Evolutionary conservation across 2,797 vertebrate species (phyloP).

Genomic region (Dendrocincla tyrannina): DNA sequence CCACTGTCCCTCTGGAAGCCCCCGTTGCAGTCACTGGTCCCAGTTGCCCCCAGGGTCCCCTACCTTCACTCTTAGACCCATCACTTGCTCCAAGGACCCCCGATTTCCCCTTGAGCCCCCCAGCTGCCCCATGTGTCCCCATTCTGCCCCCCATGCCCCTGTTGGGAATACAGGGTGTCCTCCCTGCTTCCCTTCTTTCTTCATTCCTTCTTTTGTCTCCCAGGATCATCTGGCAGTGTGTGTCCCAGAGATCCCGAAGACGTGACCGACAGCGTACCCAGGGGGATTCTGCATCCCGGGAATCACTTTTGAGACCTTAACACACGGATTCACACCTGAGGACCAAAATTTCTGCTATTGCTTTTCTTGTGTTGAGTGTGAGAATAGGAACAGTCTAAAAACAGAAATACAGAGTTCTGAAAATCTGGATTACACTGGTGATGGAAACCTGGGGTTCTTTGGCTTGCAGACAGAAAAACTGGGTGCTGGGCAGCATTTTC

Average conservation of each 20-base stretch:
- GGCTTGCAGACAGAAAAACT: not conserved
- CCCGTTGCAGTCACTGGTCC: not conserved
- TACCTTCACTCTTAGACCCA: not conserved
- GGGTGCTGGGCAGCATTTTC: not conserved
- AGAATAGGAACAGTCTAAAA: not conserved
- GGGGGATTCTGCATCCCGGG: not conserved
- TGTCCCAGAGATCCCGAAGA: fast-evolving
- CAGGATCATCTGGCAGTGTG: not conserved
- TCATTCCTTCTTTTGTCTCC: not conserved
- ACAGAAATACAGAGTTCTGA: not conserved
- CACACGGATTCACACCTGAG: not conserved
- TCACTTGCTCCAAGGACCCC: not conserved
- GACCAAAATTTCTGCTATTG: not conserved
- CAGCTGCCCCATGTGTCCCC: not conserved
- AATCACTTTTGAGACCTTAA: not conserved
- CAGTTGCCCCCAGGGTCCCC: not conserved
- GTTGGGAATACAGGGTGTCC: not conserved
- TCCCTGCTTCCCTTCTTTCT: not conserved
- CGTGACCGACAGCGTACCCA: fast-evolving
- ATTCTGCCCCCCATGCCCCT: fast-evolving
- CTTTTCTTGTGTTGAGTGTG: not conserved
- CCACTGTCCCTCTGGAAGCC: not conserved
- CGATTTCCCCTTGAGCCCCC: not conserved
- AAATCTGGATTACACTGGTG: not conserved
- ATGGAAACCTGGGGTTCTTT: not conserved